Conservation (phyloP, 1,140 invertebrate genomes). For the Parasteatoda tepidariorum region DNA sequence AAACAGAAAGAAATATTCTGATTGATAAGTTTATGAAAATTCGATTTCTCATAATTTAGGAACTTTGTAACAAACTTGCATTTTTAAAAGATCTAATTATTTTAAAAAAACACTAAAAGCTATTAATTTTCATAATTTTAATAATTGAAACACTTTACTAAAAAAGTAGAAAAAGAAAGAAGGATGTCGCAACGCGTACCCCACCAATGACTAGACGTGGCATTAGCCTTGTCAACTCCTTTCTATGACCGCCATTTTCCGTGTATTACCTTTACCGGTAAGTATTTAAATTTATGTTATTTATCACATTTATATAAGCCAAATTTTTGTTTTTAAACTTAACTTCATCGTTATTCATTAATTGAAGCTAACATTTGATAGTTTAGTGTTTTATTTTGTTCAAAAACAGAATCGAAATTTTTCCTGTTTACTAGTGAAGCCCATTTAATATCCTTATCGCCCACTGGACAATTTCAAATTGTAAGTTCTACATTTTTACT, state of each 20-base stretch:
- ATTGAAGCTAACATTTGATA: not conserved
- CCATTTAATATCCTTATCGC: too few species aligned
- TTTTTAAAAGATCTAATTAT: too few species aligned
- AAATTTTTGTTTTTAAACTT: not conserved
- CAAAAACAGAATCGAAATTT: not conserved
- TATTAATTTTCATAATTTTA: too few species aligned
- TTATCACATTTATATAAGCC: not conserved
- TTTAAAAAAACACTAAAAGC: too few species aligned
- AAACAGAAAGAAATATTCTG: too few species aligned
- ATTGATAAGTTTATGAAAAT: too few species aligned
- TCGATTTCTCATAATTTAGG: too few species aligned
- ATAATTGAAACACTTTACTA: too few species aligned
- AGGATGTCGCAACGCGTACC: conserved; percentile 36
- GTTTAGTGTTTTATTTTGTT: too few species aligned
- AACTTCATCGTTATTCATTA: not conserved
- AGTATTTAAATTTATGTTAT: conserved; percentile 12
- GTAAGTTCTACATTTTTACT: too few species aligned
- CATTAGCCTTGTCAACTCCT: conserved; percentile 60
- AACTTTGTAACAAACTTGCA: too few species aligned
- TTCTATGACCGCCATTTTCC: conserved; percentile 59
- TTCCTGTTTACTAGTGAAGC: not conserved
- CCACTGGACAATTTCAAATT: too few species aligned
- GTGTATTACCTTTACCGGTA: conserved; percentile 49
- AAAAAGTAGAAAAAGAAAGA: conserved; percentile 31
- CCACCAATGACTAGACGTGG: conserved; percentile 55